Evolutionary conservation across 2,888 invertebrate species (phyloP).

Genomic region (Andrena dorsata): DNA sequence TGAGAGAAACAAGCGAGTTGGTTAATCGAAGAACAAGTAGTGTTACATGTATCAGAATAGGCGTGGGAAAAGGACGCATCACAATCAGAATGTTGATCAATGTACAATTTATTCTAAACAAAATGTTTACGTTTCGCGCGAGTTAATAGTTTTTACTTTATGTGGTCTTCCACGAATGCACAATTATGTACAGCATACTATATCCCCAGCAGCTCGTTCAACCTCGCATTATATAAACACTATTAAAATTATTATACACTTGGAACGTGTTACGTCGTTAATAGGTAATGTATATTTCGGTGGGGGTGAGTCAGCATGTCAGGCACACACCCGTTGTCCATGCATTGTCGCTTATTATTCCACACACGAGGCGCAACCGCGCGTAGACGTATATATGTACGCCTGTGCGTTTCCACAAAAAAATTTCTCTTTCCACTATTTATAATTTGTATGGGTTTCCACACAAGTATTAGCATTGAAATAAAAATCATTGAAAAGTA

Average conservation of each 20-base stretch:
- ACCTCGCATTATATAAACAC: conserved; percentile 83
- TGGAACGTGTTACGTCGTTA: conserved; percentile 76
- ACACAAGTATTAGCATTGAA: background rate
- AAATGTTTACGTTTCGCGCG: conserved; percentile 83
- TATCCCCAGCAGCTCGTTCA: conserved; percentile 58
- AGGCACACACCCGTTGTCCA: background rate
- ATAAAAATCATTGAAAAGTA: conserved; percentile 17
- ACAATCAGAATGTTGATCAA: conserved; percentile 81
- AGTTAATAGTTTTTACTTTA: conserved; percentile 72
- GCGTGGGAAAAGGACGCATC: conserved; percentile 74
- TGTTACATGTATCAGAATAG: conserved; percentile 36
- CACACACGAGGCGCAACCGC: background rate
- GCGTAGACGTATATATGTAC: background rate
- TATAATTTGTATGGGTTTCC: background rate
- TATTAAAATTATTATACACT: conserved; percentile 85
- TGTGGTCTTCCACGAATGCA: conserved; percentile 74
- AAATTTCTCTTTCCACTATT: background rate
- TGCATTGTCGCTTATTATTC: background rate
- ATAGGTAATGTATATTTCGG: conserved; percentile 61
- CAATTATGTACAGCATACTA: conserved; percentile 82
- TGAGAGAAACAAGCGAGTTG: conserved; percentile 79
- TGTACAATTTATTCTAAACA: conserved; percentile 85
- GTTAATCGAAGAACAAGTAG: conserved; percentile 62
- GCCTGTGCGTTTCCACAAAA: background rate
- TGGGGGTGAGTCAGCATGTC: conserved; percentile 45